Evolutionary conservation across 2,113 vertebrate genomes (phyloP).

Genomic region (Formicarius rufipectus): DNA sequence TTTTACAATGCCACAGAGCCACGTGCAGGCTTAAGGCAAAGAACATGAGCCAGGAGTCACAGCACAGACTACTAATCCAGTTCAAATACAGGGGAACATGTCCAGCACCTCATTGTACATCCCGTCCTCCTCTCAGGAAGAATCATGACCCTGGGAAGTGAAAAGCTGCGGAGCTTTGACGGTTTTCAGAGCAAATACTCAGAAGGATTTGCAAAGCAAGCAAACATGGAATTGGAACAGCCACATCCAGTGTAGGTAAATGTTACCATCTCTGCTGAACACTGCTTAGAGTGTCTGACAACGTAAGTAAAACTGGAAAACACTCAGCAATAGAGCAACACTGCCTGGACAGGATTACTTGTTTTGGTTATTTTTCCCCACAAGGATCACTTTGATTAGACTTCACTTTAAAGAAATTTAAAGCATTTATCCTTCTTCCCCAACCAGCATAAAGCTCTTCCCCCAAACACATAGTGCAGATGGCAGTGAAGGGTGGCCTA

Average conservation of each 20-base stretch:
- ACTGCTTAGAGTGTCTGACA: background rate
- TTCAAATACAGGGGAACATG: constrained; percentile 1
- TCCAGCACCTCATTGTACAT: constrained; percentile 11
- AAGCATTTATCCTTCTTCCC: background rate
- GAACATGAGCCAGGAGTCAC: background rate
- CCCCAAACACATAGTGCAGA: background rate
- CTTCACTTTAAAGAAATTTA: background rate
- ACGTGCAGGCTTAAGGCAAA: background rate
- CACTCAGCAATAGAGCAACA: background rate
- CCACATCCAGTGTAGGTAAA: background rate
- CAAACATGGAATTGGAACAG: background rate
- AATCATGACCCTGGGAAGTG: constrained; percentile 1
- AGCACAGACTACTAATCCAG: background rate
- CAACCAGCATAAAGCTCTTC: background rate
- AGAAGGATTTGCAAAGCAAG: constrained; percentile 30
- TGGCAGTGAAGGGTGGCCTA: background rate
- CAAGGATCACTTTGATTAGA: background rate
- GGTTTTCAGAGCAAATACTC: constrained; percentile 33
- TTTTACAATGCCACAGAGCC: background rate
- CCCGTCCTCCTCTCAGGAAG: background rate
- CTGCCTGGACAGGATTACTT: background rate
- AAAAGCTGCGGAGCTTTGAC: constrained; percentile 26
- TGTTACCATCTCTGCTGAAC: background rate
- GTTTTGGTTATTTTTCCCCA: accelerated
- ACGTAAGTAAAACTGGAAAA: background rate